Percentiles rank a stretch among this genome's conserved stretches.
Conservation (phyloP, 1,140 invertebrate species). For the Papilio helenus region DNA sequence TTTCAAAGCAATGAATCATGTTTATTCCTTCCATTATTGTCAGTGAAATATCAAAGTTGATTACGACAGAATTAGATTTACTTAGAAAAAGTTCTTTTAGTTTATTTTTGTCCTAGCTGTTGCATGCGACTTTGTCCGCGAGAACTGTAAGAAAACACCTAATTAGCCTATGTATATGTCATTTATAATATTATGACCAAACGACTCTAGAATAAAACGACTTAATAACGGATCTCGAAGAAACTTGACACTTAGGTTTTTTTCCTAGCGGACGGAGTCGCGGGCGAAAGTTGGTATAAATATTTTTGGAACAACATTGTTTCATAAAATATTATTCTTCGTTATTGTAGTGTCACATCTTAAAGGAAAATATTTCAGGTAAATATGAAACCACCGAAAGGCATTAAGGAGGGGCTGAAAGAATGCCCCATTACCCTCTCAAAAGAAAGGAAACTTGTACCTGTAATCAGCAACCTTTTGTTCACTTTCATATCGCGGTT, state of each 20-base stretch:
- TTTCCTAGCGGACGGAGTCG: no score
- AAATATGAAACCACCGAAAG: slow-evolving; percentile 24
- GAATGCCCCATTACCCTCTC: slow-evolving; percentile 18
- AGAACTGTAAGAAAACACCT: no score
- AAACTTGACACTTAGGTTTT: no score
- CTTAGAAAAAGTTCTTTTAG: neutral
- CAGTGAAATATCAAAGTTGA: slow-evolving; percentile 13
- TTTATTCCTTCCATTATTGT: slow-evolving; percentile 32
- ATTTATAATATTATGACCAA: no score
- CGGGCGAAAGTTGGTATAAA: no score
- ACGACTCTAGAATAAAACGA: no score
- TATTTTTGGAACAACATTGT: neutral
- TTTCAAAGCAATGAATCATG: slow-evolving; percentile 41
- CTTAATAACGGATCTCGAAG: no score
- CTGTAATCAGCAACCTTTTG: slow-evolving; percentile 18
- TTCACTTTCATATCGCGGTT: neutral
- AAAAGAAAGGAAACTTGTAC: slow-evolving; percentile 21
- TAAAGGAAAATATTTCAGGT: neutral
- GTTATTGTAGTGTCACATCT: neutral
- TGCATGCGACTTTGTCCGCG: no score
- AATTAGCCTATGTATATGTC: no score
- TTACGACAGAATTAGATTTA: neutral
- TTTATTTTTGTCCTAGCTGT: neutral
- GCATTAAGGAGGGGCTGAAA: neutral
- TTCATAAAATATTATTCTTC: neutral